Conservation (phyloP, 2,113 vertebrate species). For the Xenopus tropicalis region UCB_Xtro_10.0 CM004451.2:29488001-29488500, state of each 20-base stretch:
- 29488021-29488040: too few species aligned
- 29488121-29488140: too few species aligned
- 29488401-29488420: conserved; percentile 98
- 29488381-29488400: conserved; percentile 92
- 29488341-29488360: conserved; percentile 82
- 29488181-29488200: too few species aligned
- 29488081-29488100: too few species aligned
- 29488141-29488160: too few species aligned
- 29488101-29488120: too few species aligned
- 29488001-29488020: too few species aligned
- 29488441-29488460: conserved; percentile 83
- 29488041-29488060: too few species aligned
- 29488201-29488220: conserved; percentile 6
- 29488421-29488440: conserved; percentile 89
- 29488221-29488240: conserved; percentile 46
- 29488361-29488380: conserved; percentile 89
- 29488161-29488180: too few species aligned
- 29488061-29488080: too few species aligned
- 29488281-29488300: conserved; percentile 48
- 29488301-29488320: conserved; percentile 66
- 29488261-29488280: conserved; percentile 40
- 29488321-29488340: conserved; percentile 80
- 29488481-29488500: conserved; percentile 54
- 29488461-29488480: conserved; percentile 74
- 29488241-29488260: conserved; percentile 54